Evolutionary conservation across 2,888 invertebrate genomes (phyloP).

Genomic region (Tetragnatha montana): DNA sequence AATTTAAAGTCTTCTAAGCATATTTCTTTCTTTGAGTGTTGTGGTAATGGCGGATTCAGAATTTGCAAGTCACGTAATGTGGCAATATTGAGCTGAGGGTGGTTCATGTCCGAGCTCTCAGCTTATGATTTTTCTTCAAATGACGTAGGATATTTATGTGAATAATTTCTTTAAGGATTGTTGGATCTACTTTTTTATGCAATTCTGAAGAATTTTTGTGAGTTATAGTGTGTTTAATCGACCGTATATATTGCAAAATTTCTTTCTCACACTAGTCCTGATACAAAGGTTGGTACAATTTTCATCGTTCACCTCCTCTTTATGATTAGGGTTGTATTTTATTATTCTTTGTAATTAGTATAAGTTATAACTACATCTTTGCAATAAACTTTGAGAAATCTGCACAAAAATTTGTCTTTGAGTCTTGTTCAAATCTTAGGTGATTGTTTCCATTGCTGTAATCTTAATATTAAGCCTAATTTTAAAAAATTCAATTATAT

Average conservation of each 20-base stretch:
- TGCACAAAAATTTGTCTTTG: background rate
- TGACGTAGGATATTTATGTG: slow-evolving; percentile 67
- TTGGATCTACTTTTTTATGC: slow-evolving; percentile 51
- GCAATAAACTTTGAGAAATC: background rate
- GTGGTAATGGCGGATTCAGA: slow-evolving; percentile 69
- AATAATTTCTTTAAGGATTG: slow-evolving; percentile 55
- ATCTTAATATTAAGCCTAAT: slow-evolving; percentile 43
- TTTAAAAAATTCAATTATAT: slow-evolving; percentile 16
- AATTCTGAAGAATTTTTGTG: slow-evolving; percentile 34
- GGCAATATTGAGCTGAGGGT: slow-evolving; percentile 70
- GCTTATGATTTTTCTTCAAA: slow-evolving; percentile 68
- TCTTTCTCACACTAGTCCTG: slow-evolving; percentile 52
- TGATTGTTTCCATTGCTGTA: too few relatives aligned
- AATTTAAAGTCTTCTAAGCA: background rate
- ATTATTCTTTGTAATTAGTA: slow-evolving; percentile 8
- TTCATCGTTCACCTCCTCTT: slow-evolving; percentile 48
- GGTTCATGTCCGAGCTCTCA: slow-evolving; percentile 68
- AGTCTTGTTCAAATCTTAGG: background rate
- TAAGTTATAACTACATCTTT: background rate
- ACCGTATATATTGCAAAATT: slow-evolving; percentile 27
- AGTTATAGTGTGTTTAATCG: slow-evolving; percentile 45
- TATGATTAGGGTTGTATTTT: slow-evolving; percentile 39
- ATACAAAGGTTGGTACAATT: slow-evolving; percentile 64
- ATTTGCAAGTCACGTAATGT: slow-evolving; percentile 63
- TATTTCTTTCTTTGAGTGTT: slow-evolving; percentile 39